A percentile compares a stretch with the other conserved stretches of the same genome.
Evolutionary conservation across 2,888 invertebrate species (phyloP).

Genomic region (Anorthoa munda): DNA sequence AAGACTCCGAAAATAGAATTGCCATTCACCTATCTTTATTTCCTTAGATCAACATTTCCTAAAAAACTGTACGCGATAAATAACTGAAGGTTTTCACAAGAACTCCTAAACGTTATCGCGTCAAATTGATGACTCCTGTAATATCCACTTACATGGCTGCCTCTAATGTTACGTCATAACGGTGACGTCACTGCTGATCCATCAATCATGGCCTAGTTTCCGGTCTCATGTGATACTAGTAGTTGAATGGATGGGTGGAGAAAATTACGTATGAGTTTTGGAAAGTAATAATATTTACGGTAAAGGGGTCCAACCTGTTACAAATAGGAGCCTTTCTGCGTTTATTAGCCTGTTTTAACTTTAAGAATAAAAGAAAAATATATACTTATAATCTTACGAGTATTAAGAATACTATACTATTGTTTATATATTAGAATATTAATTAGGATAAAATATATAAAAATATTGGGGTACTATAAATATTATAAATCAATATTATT

Average conservation of each 20-base stretch:
- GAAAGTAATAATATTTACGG: neutral
- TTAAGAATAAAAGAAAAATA: no score
- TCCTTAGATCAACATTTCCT: neutral
- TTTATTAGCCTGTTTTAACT: no score
- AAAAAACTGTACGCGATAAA: constrained; percentile 37
- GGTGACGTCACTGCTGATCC: constrained; percentile 40
- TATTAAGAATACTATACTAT: no score
- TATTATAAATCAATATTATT: no score
- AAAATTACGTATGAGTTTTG: neutral
- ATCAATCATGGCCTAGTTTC: constrained; percentile 56
- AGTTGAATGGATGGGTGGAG: constrained; percentile 4
- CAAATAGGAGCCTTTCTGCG: no score
- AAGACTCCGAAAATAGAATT: neutral
- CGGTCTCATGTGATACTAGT: constrained; percentile 26
- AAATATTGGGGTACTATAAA: no score
- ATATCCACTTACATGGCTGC: constrained; percentile 52
- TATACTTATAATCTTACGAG: no score
- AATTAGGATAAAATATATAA: no score
- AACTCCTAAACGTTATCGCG: constrained; percentile 35
- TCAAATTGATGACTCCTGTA: constrained; percentile 62
- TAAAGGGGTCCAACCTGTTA: neutral
- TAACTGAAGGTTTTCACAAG: constrained; percentile 9
- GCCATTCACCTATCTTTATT: neutral
- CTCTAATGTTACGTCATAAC: constrained; percentile 39
- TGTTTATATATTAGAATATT: no score